Conservation (phyloP, 1,140 invertebrate genomes). For the Euschistus heros region DNA sequence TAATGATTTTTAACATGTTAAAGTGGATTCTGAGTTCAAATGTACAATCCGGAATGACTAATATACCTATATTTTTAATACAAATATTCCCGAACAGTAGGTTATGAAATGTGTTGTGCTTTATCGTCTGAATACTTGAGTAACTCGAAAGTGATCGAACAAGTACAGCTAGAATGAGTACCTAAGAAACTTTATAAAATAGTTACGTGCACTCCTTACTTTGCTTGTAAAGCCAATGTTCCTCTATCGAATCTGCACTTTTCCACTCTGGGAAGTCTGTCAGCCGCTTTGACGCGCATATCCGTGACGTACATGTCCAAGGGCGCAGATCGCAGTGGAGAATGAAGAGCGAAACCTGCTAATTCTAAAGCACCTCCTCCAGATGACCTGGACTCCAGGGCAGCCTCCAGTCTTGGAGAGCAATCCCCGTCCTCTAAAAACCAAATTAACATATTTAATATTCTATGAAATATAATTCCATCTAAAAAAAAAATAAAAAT, state of each 20-base stretch:
- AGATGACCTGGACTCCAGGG: constrained; percentile 6
- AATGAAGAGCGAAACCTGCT: constrained; percentile 49
- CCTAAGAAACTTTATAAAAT: constrained; percentile 38
- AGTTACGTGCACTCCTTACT: constrained; percentile 39
- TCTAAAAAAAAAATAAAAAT: too few relatives aligned
- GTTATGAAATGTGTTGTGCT: too few relatives aligned
- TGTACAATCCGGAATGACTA: too few relatives aligned
- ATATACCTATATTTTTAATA: too few relatives aligned
- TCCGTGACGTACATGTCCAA: constrained; percentile 54
- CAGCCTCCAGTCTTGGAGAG: constrained; percentile 7
- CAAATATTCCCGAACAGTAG: too few relatives aligned
- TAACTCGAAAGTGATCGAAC: too few relatives aligned
- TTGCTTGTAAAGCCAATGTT: not conserved
- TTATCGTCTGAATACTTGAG: too few relatives aligned
- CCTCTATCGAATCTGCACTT: constrained; percentile 5
- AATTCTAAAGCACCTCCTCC: constrained; percentile 37
- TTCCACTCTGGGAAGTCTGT: constrained; percentile 2
- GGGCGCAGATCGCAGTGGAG: constrained; percentile 45
- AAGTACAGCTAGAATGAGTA: too few relatives aligned
- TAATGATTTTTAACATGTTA: too few relatives aligned
- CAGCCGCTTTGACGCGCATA: constrained; percentile 9
- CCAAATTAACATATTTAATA: too few relatives aligned
- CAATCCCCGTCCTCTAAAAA: constrained; percentile 1
- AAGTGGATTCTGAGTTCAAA: too few relatives aligned
- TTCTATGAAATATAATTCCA: too few relatives aligned